Base-by-base conservation (phyloP, 1,140 invertebrate genomes). In the Geopemphigus sp. region DNA sequence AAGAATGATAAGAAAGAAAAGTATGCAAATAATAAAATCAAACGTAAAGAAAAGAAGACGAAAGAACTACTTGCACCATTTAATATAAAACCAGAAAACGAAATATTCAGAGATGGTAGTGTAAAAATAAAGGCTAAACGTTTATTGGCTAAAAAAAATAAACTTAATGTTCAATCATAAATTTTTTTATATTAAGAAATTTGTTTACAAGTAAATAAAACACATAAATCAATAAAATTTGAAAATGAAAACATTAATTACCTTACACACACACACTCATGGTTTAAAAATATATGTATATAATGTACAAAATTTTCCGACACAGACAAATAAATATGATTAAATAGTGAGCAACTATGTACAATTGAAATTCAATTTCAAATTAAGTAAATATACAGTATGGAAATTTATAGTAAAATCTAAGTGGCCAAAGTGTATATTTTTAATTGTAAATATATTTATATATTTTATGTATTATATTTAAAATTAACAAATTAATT, bases 11-110 rank as follows among this genome's bases (percentile, higher is more conserved):
- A 91, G 81, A 91, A 90, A 82, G 87, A 90, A 72, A 95, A 94
- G 84, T 96, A 96, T 85, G 87, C 91, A 26, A 90, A 92, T 81
- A 88, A 91, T 82, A 86, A 95, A 53, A 89, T 94, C 82, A 91
- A 93, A 82, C 96, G 96, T 86, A 88, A 90, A 32, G 86, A 89
- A n/a, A 88, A 89, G 83, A 89, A 92, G 83, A 88, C 88, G 6
- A 90, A 89, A 12, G 90, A 89, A 83, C 92, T 93, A 6, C 88
- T 91, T 82, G 87, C 89, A 78, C 89, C 91, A 1, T 95, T 94
- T 83, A 84, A 88, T 17, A 82, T 89, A 2, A 87, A 91, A 83
- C 88, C 89, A 3, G 84, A 88, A n/a, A 88, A 92, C 84, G 89
- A 91, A 61, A 88, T 92, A 70, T 92, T 91, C 81, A 57, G 47